Conservation (phyloP, 2,113 vertebrate genomes). For the Tupaia chinensis region DNA sequence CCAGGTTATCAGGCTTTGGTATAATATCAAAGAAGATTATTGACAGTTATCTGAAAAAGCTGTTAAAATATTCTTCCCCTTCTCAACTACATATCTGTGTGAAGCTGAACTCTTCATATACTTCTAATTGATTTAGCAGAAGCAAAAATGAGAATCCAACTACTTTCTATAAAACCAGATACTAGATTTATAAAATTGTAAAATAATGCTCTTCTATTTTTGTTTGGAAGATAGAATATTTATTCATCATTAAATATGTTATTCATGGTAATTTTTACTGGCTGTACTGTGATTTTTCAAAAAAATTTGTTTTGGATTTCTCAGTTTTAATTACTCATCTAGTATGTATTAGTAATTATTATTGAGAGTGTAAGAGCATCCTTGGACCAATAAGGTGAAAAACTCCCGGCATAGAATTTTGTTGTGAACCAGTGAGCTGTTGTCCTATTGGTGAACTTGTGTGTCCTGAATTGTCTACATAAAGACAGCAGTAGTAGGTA, state of each 20-base stretch:
- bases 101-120: neutral
- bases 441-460: neutral
- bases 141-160: neutral
- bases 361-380: neutral
- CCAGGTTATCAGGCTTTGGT: neutral
- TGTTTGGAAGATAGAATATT: neutral
- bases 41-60: neutral
- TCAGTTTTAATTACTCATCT: constrained; percentile 26
- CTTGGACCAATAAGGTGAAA: neutral
- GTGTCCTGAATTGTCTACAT: neutral
- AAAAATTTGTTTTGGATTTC: constrained; percentile 7
- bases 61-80: neutral
- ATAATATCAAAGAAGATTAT: neutral
- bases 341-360: neutral
- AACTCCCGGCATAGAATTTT: neutral
- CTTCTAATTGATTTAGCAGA: constrained; percentile 4
- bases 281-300: constrained; percentile 40
- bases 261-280: constrained; percentile 4
- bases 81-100: neutral
- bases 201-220: constrained; percentile 32
- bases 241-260: neutral
- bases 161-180: neutral
- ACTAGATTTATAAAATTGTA: neutral
- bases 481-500: neutral
- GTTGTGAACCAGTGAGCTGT: neutral